These are phyloP conservation scores for Rhincodon typus DNA, from an alignment of 2,797 vertebrate genomes.

Conservation along the genomic window DNA sequence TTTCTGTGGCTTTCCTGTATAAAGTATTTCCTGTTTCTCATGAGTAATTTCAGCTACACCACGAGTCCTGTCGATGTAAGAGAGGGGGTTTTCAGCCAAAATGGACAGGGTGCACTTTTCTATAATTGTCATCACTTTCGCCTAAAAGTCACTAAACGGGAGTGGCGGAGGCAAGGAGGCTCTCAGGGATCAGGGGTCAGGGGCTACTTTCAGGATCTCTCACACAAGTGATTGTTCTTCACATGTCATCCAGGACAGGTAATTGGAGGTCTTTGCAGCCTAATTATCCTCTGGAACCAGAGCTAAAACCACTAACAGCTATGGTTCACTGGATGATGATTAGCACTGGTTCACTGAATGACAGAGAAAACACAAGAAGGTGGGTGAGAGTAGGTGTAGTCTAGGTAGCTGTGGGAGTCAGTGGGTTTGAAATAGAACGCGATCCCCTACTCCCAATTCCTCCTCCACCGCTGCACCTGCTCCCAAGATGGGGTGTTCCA, in stretches of 20 bases:
- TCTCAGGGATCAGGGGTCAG: neutral
- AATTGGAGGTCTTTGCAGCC: neutral
- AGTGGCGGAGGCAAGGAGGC: neutral
- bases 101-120: neutral
- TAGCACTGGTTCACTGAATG: no score
- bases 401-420: no score
- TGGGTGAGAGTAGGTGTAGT: no score
- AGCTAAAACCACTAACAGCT: neutral
- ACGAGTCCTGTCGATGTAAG: neutral
- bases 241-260: neutral
- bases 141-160: neutral
- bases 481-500: no score
- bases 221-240: no score
- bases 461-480: no score
- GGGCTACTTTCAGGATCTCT: neutral
- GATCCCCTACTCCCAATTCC: no score
- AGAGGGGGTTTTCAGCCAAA: neutral
- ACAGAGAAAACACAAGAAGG: no score
- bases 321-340: neutral
- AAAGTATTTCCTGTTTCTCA: neutral
- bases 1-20: slow-evolving; percentile 20
- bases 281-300: neutral
- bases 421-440: no score
- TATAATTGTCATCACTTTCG: neutral
- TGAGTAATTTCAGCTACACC: neutral